Evolutionary conservation across 2,797 vertebrate species (phyloP), one percentile per base, ranked within the genome.

Genomic region (Anguilla megastoma): DNA sequence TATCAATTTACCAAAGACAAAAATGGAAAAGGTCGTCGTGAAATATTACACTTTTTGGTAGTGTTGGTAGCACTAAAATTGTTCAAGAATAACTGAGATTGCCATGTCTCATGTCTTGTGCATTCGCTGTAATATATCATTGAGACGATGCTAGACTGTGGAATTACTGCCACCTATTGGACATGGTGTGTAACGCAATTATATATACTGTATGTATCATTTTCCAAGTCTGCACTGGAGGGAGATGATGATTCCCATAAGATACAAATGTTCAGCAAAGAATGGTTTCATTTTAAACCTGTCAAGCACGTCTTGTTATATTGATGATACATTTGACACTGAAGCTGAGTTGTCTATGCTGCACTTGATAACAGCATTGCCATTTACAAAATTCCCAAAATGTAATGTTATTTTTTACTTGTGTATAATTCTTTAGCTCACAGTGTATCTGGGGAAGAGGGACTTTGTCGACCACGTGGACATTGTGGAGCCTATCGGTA

Each of bases 381-480:
- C 12, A 18, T 60, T 60, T 60, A 56, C 7, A 2, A n/a, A 3
- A 71, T 71, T 7, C 66, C 4, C 10, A 10, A 24, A 24, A 24
- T 63, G 60, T 63, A n/a, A 63, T 63, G 24, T 63, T 2, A n/a
- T n/a, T 10, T 71, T 21, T 71, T 2, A 63, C 63, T 4, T 41
- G 21, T 41, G 18, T 60, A 3, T 79, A 1, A 85, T 79, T 86
- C 88, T 2, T 1, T 93, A 99, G 98, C 97, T 99, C 92, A 99
- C 98, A 0, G 98, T 99, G 79, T 99, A 99, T 88, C 95, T 99
- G 94, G 98, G 98, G 24, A 99, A 98, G 95, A 96, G 98, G 85
- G 98, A 99, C 93, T 99, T 99, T 14, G 97, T 99, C 91, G 98
- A 99, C 92, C 98, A 98, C 50, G 97, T 99, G 30, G 97, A 99